These are phyloP conservation scores for Spodoptera exigua DNA, from an alignment of 2,888 invertebrate genomes.

Conservation along the genomic window DNA sequence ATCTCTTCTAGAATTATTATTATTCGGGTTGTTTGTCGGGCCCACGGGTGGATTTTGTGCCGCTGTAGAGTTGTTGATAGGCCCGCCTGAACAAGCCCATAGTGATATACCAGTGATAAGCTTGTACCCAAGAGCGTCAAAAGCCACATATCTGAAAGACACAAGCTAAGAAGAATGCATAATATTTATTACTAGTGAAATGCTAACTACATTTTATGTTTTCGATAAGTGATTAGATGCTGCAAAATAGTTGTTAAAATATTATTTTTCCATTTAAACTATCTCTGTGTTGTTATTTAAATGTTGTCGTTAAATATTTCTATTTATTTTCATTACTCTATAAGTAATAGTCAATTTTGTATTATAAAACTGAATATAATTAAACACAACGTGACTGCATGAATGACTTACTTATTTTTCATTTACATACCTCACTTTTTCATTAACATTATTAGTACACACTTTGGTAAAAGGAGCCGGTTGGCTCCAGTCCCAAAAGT, in stretches of 20 bases:
- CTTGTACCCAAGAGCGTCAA: slow-evolving; percentile 94
- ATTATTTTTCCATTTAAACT: too few species aligned
- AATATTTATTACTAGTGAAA: slow-evolving; percentile 32
- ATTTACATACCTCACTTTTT: slow-evolving; percentile 92
- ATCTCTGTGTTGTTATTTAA: too few species aligned
- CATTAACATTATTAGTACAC: slow-evolving; percentile 92
- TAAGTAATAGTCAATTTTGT: too few species aligned
- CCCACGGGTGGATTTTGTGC: slow-evolving; percentile 68
- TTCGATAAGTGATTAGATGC: neutral
- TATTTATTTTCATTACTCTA: neutral
- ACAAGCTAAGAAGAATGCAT: slow-evolving; percentile 51
- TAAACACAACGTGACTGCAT: too few species aligned
- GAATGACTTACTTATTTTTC: neutral
- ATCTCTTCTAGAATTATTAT: slow-evolving; percentile 64
- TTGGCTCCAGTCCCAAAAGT: slow-evolving; percentile 97
- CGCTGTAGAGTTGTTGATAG: slow-evolving; percentile 64
- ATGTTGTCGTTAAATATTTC: too few species aligned
- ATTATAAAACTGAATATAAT: too few species aligned
- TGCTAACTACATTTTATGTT: slow-evolving; percentile 3
- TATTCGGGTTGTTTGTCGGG: slow-evolving; percentile 67
- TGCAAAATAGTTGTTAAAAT: too few species aligned
- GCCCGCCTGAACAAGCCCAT: slow-evolving; percentile 68
- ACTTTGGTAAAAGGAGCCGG: slow-evolving; percentile 93
- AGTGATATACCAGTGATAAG: slow-evolving; percentile 95
- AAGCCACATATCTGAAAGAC: slow-evolving; percentile 93